These are phyloP conservation scores for Cyprinodon brontotheroides DNA, from an alignment of 2,113 vertebrate species.

Conservation along the genomic window DNA sequence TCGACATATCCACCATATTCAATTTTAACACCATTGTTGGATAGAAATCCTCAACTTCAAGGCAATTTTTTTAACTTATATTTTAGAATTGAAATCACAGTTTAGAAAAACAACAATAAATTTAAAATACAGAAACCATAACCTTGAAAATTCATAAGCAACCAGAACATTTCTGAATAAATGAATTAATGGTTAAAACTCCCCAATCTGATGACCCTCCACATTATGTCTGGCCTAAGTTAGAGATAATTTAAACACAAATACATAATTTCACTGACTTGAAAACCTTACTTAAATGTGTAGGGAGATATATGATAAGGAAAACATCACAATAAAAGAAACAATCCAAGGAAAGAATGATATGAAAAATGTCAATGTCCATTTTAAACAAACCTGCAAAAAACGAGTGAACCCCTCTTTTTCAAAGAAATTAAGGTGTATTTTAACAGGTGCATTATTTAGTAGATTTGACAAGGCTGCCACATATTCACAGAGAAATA, in stretches of 20 bases:
- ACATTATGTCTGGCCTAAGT: no score
- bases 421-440: constrained; percentile 68
- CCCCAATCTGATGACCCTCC: no score
- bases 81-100: no score
- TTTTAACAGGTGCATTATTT: constrained; percentile 78
- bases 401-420: constrained; percentile 34
- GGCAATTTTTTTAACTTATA: no score
- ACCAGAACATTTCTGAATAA: background rate
- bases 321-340: no score
- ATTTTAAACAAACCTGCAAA: constrained; percentile 43
- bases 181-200: no score
- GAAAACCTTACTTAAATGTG: background rate
- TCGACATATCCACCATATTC: no score
- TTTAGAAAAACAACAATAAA: no score
- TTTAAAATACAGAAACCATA: background rate
- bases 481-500: constrained; percentile 62
- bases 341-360: no score
- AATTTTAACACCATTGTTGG: no score
- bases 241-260: background rate
- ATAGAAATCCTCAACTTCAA: no score
- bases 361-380: background rate
- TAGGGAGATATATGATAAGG: background rate
- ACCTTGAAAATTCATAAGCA: background rate
- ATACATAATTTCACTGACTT: background rate
- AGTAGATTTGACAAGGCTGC: constrained; percentile 77